These are phyloP conservation scores for Trachelus troglodyta DNA, from an alignment of 2,888 invertebrate genomes.

Conservation along the genomic window DNA sequence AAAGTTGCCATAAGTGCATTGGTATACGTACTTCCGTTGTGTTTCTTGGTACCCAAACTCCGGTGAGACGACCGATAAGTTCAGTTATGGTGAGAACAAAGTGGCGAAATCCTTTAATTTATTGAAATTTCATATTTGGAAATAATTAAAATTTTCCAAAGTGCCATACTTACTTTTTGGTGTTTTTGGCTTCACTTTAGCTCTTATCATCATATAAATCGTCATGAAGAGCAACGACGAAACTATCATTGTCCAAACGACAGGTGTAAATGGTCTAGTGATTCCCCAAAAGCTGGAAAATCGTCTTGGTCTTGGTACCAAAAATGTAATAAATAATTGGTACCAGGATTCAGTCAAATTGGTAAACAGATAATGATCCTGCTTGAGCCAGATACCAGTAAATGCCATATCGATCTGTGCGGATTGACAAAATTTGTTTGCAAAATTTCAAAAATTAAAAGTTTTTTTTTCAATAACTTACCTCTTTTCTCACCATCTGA, in stretches of 20 bases:
- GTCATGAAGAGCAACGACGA: conserved; percentile 35
- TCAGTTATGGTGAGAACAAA: conserved; percentile 45
- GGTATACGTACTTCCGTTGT: conserved; percentile 39
- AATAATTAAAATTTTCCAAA: background rate
- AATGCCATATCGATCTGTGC: conserved; percentile 54
- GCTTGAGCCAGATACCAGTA: conserved; percentile 49
- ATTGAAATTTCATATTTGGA: background rate
- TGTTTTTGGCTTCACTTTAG: conserved; percentile 43
- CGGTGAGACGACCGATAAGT: conserved; percentile 49
- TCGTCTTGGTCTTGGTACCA: conserved; percentile 57
- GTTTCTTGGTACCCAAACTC: conserved; percentile 40
- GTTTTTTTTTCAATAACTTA: conserved; percentile 9
- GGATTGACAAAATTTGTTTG: conserved; percentile 6
- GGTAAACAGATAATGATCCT: conserved; percentile 35
- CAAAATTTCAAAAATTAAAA: background rate
- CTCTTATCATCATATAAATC: conserved; percentile 37
- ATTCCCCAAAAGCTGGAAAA: conserved; percentile 55
- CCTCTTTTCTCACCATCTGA: conserved; percentile 40
- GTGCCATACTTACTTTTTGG: conserved; percentile 40
- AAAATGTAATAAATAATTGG: conserved; percentile 44
- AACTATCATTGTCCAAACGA: conserved; percentile 46
- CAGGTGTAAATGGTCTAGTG: conserved; percentile 45
- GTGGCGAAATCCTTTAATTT: conserved; percentile 40
- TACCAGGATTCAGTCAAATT: conserved; percentile 52
- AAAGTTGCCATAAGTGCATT: conserved; percentile 53